Conservation (phyloP, 2,888 invertebrate species). For the Lucinisca nassula region DNA sequence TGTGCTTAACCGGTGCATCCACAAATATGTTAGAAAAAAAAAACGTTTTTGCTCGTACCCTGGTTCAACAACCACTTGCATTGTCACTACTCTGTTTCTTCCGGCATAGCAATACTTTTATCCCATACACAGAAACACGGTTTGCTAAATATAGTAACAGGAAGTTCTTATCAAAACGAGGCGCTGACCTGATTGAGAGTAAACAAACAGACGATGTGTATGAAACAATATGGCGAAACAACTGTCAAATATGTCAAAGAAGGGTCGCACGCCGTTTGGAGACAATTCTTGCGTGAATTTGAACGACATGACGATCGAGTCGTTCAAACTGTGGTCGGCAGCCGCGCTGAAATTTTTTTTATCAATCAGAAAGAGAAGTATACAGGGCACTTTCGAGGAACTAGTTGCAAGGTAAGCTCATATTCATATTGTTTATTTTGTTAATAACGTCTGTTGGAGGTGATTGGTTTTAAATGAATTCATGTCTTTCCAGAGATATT, state of each 20-base stretch:
- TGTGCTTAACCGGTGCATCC: too few species aligned
- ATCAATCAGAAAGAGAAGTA: background rate
- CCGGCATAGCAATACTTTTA: too few species aligned
- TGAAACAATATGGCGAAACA: background rate
- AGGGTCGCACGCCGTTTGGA: background rate
- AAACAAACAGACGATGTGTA: background rate
- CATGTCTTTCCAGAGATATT: too few species aligned
- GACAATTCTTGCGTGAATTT: background rate
- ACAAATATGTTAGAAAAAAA: too few species aligned
- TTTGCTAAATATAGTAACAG: slow-evolving; percentile 1
- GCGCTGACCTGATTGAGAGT: background rate
- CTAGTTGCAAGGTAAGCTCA: too few species aligned
- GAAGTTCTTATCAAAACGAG: background rate
- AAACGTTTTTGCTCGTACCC: too few species aligned
- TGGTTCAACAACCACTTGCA: too few species aligned
- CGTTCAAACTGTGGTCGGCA: background rate
- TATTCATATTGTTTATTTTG: too few species aligned
- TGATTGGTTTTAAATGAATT: too few species aligned
- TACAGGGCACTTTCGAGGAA: background rate
- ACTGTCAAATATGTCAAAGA: background rate
- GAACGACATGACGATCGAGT: background rate
- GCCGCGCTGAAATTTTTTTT: background rate
- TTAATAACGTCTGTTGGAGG: too few species aligned
- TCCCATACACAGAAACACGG: slow-evolving; percentile 12
- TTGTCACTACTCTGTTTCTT: too few species aligned